Percentiles rank a stretch among this genome's conserved stretches.
These are phyloP conservation scores for Nycteola revayana DNA, from an alignment of 2,888 invertebrate genomes.

Conservation along the genomic window DNA sequence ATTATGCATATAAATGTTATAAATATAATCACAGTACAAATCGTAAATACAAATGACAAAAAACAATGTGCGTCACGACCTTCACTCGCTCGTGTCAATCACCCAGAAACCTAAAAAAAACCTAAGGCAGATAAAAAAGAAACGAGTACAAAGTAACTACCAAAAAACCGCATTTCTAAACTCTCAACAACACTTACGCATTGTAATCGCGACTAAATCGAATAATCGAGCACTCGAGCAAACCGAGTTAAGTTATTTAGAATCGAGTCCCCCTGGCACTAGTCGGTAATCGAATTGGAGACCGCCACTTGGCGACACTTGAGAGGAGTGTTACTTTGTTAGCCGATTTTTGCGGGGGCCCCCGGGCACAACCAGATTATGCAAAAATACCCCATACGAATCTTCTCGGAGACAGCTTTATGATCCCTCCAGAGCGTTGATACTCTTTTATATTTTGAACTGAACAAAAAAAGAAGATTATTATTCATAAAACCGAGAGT, in stretches of 20 bases:
- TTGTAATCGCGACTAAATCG: conserved; percentile 73
- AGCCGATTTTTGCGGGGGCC: conserved; percentile 65
- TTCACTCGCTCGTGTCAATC: conserved; percentile 30
- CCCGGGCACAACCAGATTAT: conserved; percentile 54
- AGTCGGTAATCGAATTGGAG: conserved; percentile 74
- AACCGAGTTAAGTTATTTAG: conserved; percentile 73
- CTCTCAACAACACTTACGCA: conserved; percentile 61
- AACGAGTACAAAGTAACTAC: conserved; percentile 26
- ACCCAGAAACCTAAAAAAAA: conserved; percentile 28
- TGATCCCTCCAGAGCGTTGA: conserved; percentile 18
- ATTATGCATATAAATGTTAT: conserved; percentile 22
- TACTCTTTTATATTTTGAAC: too few relatives aligned
- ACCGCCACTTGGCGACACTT: conserved; percentile 74
- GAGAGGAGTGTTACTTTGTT: conserved; percentile 76
- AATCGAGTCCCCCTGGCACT: conserved; percentile 63
- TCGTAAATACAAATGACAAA: conserved; percentile 25
- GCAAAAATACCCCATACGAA: conserved; percentile 51
- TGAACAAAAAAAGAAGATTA: too few relatives aligned
- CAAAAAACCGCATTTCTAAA: conserved; percentile 51
- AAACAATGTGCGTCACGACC: conserved; percentile 17
- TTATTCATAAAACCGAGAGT: too few relatives aligned
- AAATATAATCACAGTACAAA: conserved; percentile 29
- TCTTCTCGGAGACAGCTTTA: conserved; percentile 47
- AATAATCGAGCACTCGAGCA: conserved; percentile 72
- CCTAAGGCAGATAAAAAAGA: neutral